Base-by-base conservation (phyloP, 2,797 vertebrate genomes). In the Micrastur ruficollis region DNA sequence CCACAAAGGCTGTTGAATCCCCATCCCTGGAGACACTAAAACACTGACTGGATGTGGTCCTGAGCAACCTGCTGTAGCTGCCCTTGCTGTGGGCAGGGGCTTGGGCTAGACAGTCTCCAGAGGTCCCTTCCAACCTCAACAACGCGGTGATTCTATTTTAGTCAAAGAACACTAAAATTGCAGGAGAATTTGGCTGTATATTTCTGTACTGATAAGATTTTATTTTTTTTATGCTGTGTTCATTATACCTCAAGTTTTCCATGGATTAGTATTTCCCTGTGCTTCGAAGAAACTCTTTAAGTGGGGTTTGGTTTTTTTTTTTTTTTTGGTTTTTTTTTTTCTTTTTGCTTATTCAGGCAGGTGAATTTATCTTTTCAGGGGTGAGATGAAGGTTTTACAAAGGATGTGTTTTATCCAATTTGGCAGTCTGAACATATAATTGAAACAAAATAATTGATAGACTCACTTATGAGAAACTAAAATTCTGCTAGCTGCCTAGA, bases 341-440 rank as follows among this genome's bases (percentile, higher is more conserved):
- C 81, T 59, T 66, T 88, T 90, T 83, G 27, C 59, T 80, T 73
- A 32, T 85, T 92, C 55, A 92, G 78, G 40, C 55, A 85, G 76
- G 74, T 52, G 32, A 89, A 88, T 91, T 95, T 91, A 46, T 94
- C 88, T 91, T 92, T 86, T 89, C 73, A 80, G 55, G 50, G n/a
- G 56, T 90, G 93, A 95, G 59, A 73, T 84, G 67, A 78, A 90
- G 81, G 53, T 84, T 95, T 86, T 73, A 81, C 42, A 82, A 81
- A 89, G 70, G 74, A 63, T 93, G 70, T 1, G 0, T 94, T 93
- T 90, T 90, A 94, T 92, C 31, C 74, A 88, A 12, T 95, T 95
- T 91, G 80, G 58, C 91, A 95, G 88, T 86, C 80, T 96, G 95
- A 97, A 89, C 82, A 56, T 86, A 42, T 84, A 95, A 96, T 94